Base-by-base conservation (phyloP, 2,113 vertebrate genomes). In the Passer domesticus region DNA sequence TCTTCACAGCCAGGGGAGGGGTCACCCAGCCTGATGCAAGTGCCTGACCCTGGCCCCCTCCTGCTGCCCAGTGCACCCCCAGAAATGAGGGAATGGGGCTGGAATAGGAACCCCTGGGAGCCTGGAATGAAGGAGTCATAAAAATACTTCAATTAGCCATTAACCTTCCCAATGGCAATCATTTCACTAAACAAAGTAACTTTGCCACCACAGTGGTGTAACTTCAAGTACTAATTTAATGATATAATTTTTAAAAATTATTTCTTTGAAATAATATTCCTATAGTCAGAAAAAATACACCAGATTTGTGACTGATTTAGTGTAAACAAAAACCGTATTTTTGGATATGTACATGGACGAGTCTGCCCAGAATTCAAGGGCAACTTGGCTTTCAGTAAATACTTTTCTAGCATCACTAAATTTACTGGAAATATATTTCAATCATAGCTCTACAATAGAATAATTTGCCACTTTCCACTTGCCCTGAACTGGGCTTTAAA, bases 221-320 rank as follows among this genome's bases (percentile, higher is more conserved):
- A 97, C 96, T 98, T 98, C 98, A 98, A 98, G 97, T 98, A 98
- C 97, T 97, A 97, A 97, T 97, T 97, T 97, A 97, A 97, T 92
- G 96, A 97, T 96, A 98, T 94, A 89, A 91, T 96, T 97, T 96
- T 95, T 63, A 46, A 96, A 96, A 97, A 97, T 95, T 98, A 97
- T 97, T 98, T 98, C 97, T 97, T 98, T 97, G 97, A 98, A 98
- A 98, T 97, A 98, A 98, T 97, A 97, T 98, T 98, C 97, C 97
- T 98, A 97, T 97, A 97, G 97, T 96, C 97, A 98, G 97, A 98
- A 98, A 98, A 98, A 97, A 96, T 95, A 97, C 96, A 97, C 97
- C 97, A 96, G 97, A 98, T 97, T 97, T 95, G 81, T 74, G 96
- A 97, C 94, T 96, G 98, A 95, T 97, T 97, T 97, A 77, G 92